Percentiles rank a stretch among this genome's conserved stretches.
phyloP scores from a whole-genome alignment of 2,797 vertebrate species.

The Smutsia gigantea region DNA sequence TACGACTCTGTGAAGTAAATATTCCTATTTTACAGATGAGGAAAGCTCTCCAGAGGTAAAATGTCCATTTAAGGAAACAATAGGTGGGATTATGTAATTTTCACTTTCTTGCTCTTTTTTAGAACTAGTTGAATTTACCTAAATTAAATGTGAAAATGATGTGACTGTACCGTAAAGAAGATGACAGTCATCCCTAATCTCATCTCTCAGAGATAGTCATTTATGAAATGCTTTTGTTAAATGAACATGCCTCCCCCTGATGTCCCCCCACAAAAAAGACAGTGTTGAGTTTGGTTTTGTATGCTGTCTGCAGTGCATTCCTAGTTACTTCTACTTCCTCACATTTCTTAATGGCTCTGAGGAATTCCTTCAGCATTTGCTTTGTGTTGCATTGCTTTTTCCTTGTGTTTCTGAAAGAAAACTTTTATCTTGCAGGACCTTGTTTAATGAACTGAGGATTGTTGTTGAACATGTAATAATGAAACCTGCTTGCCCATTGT shows the following conservation, averaged over 20 bases:
- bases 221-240: constrained; percentile 43
- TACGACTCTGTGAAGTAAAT: not conserved
- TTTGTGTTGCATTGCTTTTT: constrained; percentile 42
- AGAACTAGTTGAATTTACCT: constrained; percentile 7
- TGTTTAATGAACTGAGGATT: constrained; percentile 97
- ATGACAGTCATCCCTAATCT: not conserved
- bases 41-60: not conserved
- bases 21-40: not conserved
- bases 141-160: constrained; percentile 41
- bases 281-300: constrained; percentile 13
- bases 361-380: constrained; percentile 20
- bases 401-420: constrained; percentile 71
- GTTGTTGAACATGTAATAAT: constrained; percentile 97
- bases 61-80: constrained; percentile 30
- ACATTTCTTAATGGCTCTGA: not conserved
- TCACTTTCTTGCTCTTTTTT: not conserved
- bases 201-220: constrained; percentile 4
- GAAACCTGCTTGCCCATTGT: constrained; percentile 96
- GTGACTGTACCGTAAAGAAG: not conserved
- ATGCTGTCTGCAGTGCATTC: not conserved
- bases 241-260: not conserved
- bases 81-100: not conserved
- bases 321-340: not conserved
- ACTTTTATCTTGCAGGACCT: constrained; percentile 89
- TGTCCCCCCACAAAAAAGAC: not conserved